Evolutionary conservation across 2,113 vertebrate genomes (phyloP), one percentile per base, ranked within the genome.

Genomic region (Garra rufa): DNA sequence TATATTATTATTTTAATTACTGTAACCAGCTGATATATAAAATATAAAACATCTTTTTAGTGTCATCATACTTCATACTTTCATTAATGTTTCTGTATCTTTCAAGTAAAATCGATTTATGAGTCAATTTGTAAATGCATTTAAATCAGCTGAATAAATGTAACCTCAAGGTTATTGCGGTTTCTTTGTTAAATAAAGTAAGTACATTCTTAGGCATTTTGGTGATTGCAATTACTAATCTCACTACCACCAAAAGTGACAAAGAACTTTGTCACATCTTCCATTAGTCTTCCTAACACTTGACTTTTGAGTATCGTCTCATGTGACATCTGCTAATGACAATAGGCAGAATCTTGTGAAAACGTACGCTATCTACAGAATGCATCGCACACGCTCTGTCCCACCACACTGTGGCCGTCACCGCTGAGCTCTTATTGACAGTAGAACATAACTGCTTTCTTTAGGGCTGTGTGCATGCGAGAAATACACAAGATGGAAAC

Each of bases 401-500:
- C 52, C 69, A 57, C 24, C 19, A 79, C 38, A 77, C 55, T 55
- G 41, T 70, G 55, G 57, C 75, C 2, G 57, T 67, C 57, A 43
- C 83, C 10, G 13, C 76, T 34, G 14, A 26, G 70, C 44, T 55
- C 50, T 80, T 59, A 69, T 76, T 82, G 24, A 65, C 14, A 46
- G 6, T 17, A 50, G 3, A 76, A 28, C 26, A 77, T 50, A 71
- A 83, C 65, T 48, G 6, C 76, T 46, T 50, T 57, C 30, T 59
- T 24, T 26, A 19, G 34, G 14, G 57, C 46, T 34, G 26, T 44
- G 82, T 63, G 69, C 26, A 67, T 69, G 48, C 26, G 41, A 83
- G 76, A 88, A 1, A 21, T 3, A 71, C 75, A 69, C 15, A 59
- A 82, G 83, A 87, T 83, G 90, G 89, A 92, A 92, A 90, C 87